Conservation (phyloP, 92 coral and sea anemone genomes). For the Anthopleura xanthogrammica region DNA sequence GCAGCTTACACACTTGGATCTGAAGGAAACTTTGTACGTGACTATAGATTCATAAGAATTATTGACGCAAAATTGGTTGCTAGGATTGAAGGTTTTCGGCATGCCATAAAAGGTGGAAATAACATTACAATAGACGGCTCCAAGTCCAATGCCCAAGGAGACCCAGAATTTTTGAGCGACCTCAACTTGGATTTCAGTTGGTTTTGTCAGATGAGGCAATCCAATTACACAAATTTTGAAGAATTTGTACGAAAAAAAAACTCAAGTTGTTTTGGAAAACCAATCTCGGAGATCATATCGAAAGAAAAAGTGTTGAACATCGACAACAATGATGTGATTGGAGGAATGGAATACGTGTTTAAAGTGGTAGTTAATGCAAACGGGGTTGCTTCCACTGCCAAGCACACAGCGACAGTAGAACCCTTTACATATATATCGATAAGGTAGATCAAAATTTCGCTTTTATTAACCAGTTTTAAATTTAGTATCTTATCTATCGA, state of each 20-base stretch:
- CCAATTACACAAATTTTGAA: neutral
- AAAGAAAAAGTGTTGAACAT: neutral
- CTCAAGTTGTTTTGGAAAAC: conserved; percentile 14
- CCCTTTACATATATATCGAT: conserved; percentile 1
- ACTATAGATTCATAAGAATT: conserved; percentile 30
- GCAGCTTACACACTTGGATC: neutral
- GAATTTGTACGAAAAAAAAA: neutral
- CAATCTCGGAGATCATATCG: conserved; percentile 7
- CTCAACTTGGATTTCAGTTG: conserved; percentile 18
- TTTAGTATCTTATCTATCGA: too few species aligned
- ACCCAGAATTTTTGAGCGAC: conserved; percentile 11
- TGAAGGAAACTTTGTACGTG: conserved; percentile 13
- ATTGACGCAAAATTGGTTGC: conserved; percentile 37
- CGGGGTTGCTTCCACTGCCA: neutral
- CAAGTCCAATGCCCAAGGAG: conserved; percentile 18
- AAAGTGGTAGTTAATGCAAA: conserved; percentile 15
- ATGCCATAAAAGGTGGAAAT: conserved; percentile 14
- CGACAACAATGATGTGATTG: conserved; percentile 6
- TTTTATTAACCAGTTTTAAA: too few species aligned
- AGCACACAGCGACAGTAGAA: conserved; percentile 15
- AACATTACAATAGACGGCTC: conserved; percentile 39
- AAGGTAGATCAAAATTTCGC: conserved; percentile 2
- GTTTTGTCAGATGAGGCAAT: conserved; percentile 12
- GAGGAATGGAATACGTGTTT: conserved; percentile 14
- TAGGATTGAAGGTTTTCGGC: conserved; percentile 28